Base-by-base conservation (phyloP, 1,140 invertebrate genomes). In the Meloidogyne exigua region DNA sequence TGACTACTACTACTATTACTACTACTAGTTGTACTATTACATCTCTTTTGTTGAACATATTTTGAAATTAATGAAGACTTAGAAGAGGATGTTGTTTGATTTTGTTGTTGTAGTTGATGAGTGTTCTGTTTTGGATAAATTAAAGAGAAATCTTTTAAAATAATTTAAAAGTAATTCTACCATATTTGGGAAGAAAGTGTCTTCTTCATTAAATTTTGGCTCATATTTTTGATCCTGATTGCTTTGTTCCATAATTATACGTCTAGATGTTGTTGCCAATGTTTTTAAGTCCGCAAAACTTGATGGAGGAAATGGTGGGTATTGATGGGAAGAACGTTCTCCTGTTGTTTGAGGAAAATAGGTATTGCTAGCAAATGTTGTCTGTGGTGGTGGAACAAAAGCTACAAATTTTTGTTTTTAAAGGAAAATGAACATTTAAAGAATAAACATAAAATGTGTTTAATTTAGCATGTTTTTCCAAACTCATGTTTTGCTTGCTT, bases 41-140 rank as follows among this genome's bases (percentile, higher is more conserved):
- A 26, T 64, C 57, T 57, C 11, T 39, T 11, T 73, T 36, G 36
- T 26, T 64, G 49, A 21, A 28, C 70, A 44, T 18, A 18, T 57
- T 23, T 21, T 25, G 39, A 49, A 39, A 25, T 15, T 71, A 49
- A 4, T 5, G 26, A 26, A 13, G 12, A 1, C 10, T 25, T 57
- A 36, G 42, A 10, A 25, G 70, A n/a, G 18, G 39, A 15, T 21
- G 39, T 39, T 26, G n/a, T 21, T 72, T 72, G 70, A 18, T 63
- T 44, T 15, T 72, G 23, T 15, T 72, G 23, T 15, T 69, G 68
- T 32, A 36, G 68, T 32, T 71, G 68, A 39, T 39, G 36, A 39
- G 4, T 39, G 9, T 39, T 39, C 36, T 39, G 36, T 3, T 3
- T 39, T 3, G 9, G n/a, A n/a, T n/a, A 39, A 39, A 39, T 39